Evolutionary conservation across 2,888 invertebrate genomes (phyloP).

Genomic region (Cerastoderma edule): DNA sequence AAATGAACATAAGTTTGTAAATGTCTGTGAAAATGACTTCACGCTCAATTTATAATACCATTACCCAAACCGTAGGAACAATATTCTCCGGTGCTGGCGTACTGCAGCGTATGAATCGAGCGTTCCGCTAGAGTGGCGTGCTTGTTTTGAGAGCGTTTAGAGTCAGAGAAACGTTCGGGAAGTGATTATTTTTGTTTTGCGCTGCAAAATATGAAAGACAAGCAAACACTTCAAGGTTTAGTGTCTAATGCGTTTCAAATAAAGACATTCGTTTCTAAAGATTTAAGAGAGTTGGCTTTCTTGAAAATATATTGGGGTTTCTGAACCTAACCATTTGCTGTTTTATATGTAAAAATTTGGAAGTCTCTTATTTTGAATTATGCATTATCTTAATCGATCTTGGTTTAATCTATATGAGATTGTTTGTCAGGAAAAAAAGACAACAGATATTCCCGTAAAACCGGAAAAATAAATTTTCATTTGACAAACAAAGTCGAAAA

Average conservation of each 20-base stretch:
- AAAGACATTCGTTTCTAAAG: slow-evolving; percentile 19
- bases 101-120: slow-evolving; percentile 14
- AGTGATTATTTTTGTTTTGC: slow-evolving; percentile 25
- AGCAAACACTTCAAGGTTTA: slow-evolving; percentile 24
- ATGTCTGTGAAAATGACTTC: slow-evolving; percentile 55
- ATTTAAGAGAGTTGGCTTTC: slow-evolving; percentile 41
- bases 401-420: no score
- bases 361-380: no score
- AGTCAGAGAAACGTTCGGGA: slow-evolving; percentile 17
- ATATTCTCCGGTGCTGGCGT: slow-evolving; percentile 16
- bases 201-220: slow-evolving; percentile 25
- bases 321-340: no score
- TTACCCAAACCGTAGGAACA: slow-evolving; percentile 23
- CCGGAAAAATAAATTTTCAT: no score
- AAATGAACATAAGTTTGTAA: slow-evolving; percentile 48
- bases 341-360: no score
- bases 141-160: slow-evolving; percentile 26
- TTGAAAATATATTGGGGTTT: no score
- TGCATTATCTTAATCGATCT: no score
- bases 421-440: no score
- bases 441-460: no score
- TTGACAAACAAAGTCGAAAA: no score
- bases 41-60: slow-evolving; percentile 43
- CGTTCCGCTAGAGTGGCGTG: slow-evolving; percentile 18
- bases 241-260: slow-evolving; percentile 13